Evolutionary conservation across 2,888 invertebrate genomes (phyloP).

Genomic region (Lydus trimaculatus): DNA sequence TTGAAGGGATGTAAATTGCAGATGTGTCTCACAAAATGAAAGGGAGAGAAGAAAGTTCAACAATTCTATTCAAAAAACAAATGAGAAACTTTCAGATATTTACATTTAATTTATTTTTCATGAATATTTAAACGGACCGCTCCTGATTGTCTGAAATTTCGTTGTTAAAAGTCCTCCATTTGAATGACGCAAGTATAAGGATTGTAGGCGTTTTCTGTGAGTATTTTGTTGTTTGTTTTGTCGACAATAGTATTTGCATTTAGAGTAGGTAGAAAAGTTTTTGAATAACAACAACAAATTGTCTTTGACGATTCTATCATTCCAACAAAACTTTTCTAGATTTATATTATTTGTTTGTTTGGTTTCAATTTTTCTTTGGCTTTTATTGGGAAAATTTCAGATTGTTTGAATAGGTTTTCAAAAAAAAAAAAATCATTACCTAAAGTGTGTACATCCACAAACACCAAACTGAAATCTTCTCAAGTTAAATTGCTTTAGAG

Average conservation of each 20-base stretch:
- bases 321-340: conserved; percentile 41
- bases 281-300: conserved; percentile 50
- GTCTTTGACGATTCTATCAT: conserved; percentile 39
- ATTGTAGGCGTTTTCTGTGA: conserved; percentile 32
- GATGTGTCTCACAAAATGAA: conserved; percentile 37
- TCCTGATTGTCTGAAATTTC: conserved; percentile 39
- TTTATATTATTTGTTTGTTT: conserved; percentile 37
- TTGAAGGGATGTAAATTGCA: conserved; percentile 49
- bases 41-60: conserved; percentile 27
- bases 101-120: conserved; percentile 49
- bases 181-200: conserved; percentile 22
- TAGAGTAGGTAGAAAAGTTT: conserved; percentile 59
- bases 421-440: neutral
- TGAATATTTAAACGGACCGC: conserved; percentile 46
- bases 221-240: conserved; percentile 53
- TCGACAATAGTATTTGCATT: conserved; percentile 56
- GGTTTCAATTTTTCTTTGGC: conserved; percentile 19
- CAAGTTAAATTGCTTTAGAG: conserved; percentile 9
- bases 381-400: neutral
- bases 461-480: conserved; percentile 6
- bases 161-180: conserved; percentile 23
- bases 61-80: conserved; percentile 15
- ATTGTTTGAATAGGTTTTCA: too few relatives aligned
- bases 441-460: too few relatives aligned
- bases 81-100: conserved; percentile 35